Conservation (phyloP, 1,140 invertebrate genomes). For the Drosophila repleta region DNA sequence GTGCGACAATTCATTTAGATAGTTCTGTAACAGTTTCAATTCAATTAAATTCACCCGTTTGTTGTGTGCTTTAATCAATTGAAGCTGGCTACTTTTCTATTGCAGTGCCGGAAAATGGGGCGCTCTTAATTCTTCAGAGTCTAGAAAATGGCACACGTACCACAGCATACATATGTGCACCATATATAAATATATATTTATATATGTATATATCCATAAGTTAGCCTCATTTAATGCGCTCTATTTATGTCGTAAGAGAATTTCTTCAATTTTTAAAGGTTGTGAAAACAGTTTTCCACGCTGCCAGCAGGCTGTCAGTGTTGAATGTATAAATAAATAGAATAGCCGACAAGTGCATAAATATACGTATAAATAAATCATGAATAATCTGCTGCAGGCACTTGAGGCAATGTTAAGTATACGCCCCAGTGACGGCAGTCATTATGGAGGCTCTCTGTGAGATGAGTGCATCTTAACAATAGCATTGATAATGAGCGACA, state of each 20-base stretch:
- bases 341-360: slow-evolving; percentile 47
- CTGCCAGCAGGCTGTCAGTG: slow-evolving; percentile 28
- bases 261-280: slow-evolving; percentile 57
- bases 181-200: background rate
- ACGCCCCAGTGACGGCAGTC: slow-evolving; percentile 26
- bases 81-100: slow-evolving; percentile 23
- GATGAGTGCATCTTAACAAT: slow-evolving; percentile 18
- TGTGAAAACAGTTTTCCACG: slow-evolving; percentile 51
- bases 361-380: slow-evolving; percentile 62
- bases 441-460: slow-evolving; percentile 28
- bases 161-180: background rate
- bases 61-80: slow-evolving; percentile 36
- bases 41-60: slow-evolving; percentile 37
- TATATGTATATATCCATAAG: background rate
- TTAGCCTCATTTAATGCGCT: slow-evolving; percentile 22
- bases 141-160: slow-evolving; percentile 14
- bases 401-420: slow-evolving; percentile 43
- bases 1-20: slow-evolving; percentile 3
- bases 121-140: background rate
- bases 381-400: slow-evolving; percentile 42
- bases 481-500: slow-evolving; percentile 49
- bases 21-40: slow-evolving; percentile 31
- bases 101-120: slow-evolving; percentile 13
- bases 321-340: slow-evolving; percentile 66
- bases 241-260: slow-evolving; percentile 40